Base-by-base conservation (phyloP, 2,797 vertebrate genomes). In the Acanthopagrus latus region DNA sequence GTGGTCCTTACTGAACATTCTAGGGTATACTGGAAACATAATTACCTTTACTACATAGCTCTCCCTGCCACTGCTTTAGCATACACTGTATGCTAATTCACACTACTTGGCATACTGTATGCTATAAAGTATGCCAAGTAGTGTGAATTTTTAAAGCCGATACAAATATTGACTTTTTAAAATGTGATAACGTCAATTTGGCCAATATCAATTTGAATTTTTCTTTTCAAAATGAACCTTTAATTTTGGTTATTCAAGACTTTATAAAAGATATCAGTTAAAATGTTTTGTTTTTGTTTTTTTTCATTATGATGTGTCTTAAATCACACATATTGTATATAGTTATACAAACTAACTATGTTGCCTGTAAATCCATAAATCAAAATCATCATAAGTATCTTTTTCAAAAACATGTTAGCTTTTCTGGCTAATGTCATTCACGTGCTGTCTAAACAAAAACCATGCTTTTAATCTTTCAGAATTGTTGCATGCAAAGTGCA, bases 361-460 rank as follows among this genome's bases (percentile, higher is more conserved):
- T 33, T 5, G 16, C 21, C 52, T 50, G 43, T n/a, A 29, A 41
- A 57, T 21, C 44, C 21, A 64, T 25, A 54, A 29, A 20, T 38
- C 46, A 17, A 60, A 11, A 25, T 14, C 7, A 27, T 9, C 2
- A 38, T 10, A 38, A 38, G 38, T 38, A 1, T n/a, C 56, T 29
- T 18, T 41, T 51, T 44, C 38, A 54, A 25, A 66, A 64, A 43
- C 21, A 16, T 64, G 18, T 2, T 21, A 64, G 33, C 64, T 71
- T 33, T 14, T 69, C 75, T 55, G 59, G 58, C 23, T 65, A 47
- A 66, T 17, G 3, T 16, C 27, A 58, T 18, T 64, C 25, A 20
- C 20, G 52, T 60, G 38, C 12, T 29, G 54, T 66, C 21, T 60
- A 12, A 58, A 18, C 4, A 38, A 58, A 58, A 33, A 18, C 17